A percentile compares a stretch with the other conserved stretches of the same genome.
These are phyloP conservation scores for human (Homo sapiens) DNA, from an alignment of 2,113 vertebrate genomes.

Conservation along the genomic window GRCh38 chr15:57146501-57147000, in stretches of 20 bases:
- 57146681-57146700: constrained; percentile 28
- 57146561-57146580: constrained; percentile 51
- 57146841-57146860: constrained; percentile 65
- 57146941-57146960: constrained; percentile 76
- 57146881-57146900: constrained; percentile 79
- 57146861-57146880: constrained; percentile 68
- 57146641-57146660: not conserved
- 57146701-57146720: not conserved
- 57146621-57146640: constrained; percentile 59
- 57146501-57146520: not conserved
- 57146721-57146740: not conserved
- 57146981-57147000: constrained; percentile 86
- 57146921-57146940: constrained; percentile 77
- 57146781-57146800: constrained; percentile 64
- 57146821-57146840: constrained; percentile 22
- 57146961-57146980: constrained; percentile 85
- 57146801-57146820: constrained; percentile 31
- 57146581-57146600: constrained; percentile 80
- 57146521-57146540: not conserved
- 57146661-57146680: constrained; percentile 35
- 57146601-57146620: constrained; percentile 59
- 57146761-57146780: constrained; percentile 60
- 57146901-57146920: constrained; percentile 80
- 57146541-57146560: constrained; percentile 38
- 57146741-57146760: constrained; percentile 53